These are phyloP conservation scores for Mirounga angustirostris DNA, from an alignment of 2,113 vertebrate species.

Conservation along the genomic window DNA sequence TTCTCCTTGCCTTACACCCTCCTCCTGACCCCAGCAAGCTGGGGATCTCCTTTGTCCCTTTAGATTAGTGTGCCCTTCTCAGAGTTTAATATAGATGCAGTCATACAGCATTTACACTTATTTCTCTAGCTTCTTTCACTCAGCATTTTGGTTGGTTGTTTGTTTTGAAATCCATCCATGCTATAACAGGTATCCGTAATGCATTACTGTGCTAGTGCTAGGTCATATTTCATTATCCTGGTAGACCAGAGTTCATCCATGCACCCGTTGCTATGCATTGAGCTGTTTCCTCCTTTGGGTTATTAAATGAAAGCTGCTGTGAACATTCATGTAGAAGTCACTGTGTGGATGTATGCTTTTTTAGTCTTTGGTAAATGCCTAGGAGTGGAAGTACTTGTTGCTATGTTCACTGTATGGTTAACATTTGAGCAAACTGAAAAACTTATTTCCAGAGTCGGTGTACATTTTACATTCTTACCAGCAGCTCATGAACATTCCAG, in stretches of 20 bases:
- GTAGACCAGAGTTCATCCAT: too few relatives aligned
- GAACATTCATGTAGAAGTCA: neutral
- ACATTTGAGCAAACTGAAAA: neutral
- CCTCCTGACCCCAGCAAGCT: neutral
- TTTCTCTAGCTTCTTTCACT: neutral
- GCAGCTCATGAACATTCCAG: neutral
- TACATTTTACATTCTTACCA: neutral
- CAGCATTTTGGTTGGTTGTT: too few relatives aligned
- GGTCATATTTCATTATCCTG: too few relatives aligned
- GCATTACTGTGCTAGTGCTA: too few relatives aligned
- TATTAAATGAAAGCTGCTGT: neutral
- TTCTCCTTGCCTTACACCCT: neutral
- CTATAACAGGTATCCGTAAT: neutral
- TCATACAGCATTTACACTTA: too few relatives aligned
- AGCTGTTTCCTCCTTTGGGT: neutral
- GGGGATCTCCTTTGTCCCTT: neutral
- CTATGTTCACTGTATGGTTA: too few relatives aligned
- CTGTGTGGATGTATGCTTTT: neutral
- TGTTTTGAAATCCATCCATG: neutral
- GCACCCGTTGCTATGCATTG: neutral
- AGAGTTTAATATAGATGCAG: neutral
- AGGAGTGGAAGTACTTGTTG: neutral
- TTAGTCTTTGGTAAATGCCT: neutral
- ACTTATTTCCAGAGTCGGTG: neutral
- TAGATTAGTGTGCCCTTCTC: neutral